Evolutionary conservation across 2,113 vertebrate genomes (phyloP), one percentile per base, ranked within the genome.

Genomic region (Eudyptes chrysolophus): DNA sequence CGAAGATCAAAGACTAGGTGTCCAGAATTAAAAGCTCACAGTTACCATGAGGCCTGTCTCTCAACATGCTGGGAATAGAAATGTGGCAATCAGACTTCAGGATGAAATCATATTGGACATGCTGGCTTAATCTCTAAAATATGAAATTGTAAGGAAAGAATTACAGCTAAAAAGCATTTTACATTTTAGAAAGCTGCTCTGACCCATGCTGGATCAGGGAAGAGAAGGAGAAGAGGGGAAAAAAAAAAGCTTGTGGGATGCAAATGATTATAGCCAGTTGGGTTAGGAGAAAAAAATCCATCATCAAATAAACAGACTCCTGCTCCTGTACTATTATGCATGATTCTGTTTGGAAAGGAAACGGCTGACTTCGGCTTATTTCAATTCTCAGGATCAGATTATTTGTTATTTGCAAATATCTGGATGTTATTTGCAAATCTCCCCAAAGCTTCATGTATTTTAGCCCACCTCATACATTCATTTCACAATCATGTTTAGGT

Each of bases 71-170:
- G 93, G 84, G 89, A 95, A 94, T 78, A 93, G 95, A 91, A 97
- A 96, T 93, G 89, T 94, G 95, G 87, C 91, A 94, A 96, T 97
- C 92, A 96, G 93, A 57, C 95, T 94, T 82, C 4, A 5, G 84
- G 89, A 89, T 96, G 91, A 97, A 97, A 98, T 97, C 87, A 60
- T 94, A 86, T 96, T 95, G 85, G 96, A 96, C 95, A 97, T 94
- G 94, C 92, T 96, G 87, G 71, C 83, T 94, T 96, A 95, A 96
- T 89, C 94, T 89, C 81, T 61, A 54, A 95, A 95, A 95, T 90
- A 97, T 77, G 87, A 96, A 94, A 93, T 91, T 82, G 87, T 97
- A 95, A 93, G 93, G 87, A 61, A 96, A 97, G 95, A 96, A 95
- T 97, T 97, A 95, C 85, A 93, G 94, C 58, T 92, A 95, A 95